Base-by-base conservation (phyloP, 2,888 invertebrate species). In the Ferrisia virgata region DNA sequence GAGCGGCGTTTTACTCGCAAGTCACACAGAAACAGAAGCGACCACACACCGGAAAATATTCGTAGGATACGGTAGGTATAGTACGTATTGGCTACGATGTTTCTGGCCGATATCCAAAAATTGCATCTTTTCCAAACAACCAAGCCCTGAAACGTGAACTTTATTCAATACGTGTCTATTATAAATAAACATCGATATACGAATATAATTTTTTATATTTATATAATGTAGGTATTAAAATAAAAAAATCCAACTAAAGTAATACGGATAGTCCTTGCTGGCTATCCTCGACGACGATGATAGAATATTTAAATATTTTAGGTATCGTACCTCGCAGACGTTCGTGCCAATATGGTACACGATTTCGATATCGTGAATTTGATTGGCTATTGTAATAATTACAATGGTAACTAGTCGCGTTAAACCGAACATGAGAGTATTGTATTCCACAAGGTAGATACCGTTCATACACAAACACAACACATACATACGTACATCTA, bases 11-110 rank as follows among this genome's bases (percentile, higher is more conserved):
- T 36, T 79, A 79, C 79, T 47, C 18, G 47, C 47, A 47, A 36
- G 2, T 22, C 40, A 22, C 25, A 43, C 79, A 22, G 1, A 36
- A 15, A 3, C 3, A 33, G 72, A 36, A 47, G 28, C 43, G 79
- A 79, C 79, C 79, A 79, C 79, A 40, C 39, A 79, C 79, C 79
- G 79, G 79, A 79, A 78, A 33, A 76, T 76, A 76, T 39, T 36
- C 76, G 36, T 33, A 18, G 39, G 33, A n/a, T n/a, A n/a, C n/a
- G n/a, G 76, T 72, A 15, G n/a, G 78, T 39, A 79, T 79, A n/a
- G 76, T 72, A 15, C 36, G 78, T 39, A 79, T 79, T 43, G 79
- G 79, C 79, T 79, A 43, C 79, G 33, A 25, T 47, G 18, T 40
- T 40, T 13, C 18, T 79, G 79, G 79, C 79, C 79, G 40, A 43